These are phyloP conservation scores for Papilio polytes DNA, from an alignment of 1,140 invertebrate species.

Conservation along the genomic window DNA sequence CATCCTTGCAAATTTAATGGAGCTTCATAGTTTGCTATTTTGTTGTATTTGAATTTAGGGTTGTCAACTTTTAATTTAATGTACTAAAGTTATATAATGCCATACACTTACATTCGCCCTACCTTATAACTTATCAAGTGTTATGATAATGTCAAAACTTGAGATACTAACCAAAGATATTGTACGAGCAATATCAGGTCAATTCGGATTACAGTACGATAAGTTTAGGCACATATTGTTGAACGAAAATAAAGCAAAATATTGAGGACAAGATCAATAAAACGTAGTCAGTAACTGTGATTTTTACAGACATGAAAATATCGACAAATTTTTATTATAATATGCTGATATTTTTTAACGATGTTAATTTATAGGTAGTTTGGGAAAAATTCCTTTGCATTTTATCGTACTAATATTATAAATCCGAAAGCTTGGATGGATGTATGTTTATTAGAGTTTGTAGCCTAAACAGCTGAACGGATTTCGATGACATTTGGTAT, in stretches of 20 bases:
- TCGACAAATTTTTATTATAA: too few species aligned
- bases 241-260: not conserved
- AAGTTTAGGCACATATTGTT: not conserved
- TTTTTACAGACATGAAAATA: too few species aligned
- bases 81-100: not conserved
- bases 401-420: too few species aligned
- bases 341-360: too few species aligned
- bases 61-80: not conserved
- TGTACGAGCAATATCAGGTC: conserved; percentile 8
- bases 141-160: not conserved
- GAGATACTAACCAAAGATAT: not conserved
- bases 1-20: conserved; percentile 26
- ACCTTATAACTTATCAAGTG: conserved; percentile 16
- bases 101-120: not conserved
- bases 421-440: too few species aligned
- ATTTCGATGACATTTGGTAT: too few species aligned
- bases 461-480: too few species aligned
- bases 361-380: too few species aligned
- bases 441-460: too few species aligned
- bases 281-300: not conserved
- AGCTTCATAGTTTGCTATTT: not conserved
- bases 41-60: conserved; percentile 1
- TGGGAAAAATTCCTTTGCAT: too few species aligned
- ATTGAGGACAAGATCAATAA: not conserved
- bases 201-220: not conserved